phyloP scores from a whole-genome alignment of 2,888 invertebrate species.

The Eurois occulta region DNA sequence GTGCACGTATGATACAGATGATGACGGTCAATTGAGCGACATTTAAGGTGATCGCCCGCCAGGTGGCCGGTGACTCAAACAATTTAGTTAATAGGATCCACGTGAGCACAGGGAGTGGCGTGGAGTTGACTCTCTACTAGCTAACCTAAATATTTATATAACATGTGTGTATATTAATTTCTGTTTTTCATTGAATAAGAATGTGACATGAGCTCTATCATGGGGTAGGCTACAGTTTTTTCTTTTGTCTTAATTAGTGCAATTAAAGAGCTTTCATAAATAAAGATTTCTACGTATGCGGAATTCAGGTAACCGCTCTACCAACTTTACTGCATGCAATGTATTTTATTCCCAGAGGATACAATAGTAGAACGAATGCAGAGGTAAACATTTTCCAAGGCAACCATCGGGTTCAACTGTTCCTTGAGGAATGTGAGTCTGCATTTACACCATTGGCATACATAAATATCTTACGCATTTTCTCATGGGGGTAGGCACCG shows the following conservation, averaged over 20 bases:
- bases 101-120: constrained; percentile 52
- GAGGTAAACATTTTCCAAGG: not conserved
- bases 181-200: not conserved
- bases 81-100: constrained; percentile 80
- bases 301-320: too few species aligned
- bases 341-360: not conserved
- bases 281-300: not conserved
- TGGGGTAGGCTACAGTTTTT: not conserved
- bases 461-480: not conserved
- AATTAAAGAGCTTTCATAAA: not conserved
- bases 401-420: not conserved
- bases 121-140: constrained; percentile 64
- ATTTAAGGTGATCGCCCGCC: constrained; percentile 81
- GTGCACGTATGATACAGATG: constrained; percentile 52
- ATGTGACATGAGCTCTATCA: not conserved
- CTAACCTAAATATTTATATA: not conserved
- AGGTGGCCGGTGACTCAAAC: constrained; percentile 84
- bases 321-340: not conserved
- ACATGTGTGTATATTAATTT: not conserved
- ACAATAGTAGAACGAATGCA: not conserved
- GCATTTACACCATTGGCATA: not conserved
- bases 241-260: not conserved
- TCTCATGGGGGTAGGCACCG: not conserved
- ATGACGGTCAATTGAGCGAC: constrained; percentile 70
- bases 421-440: not conserved